Evolutionary conservation across 2,113 vertebrate genomes (phyloP), one percentile per base, ranked within the genome.

Genomic region (Choloepus hoffmanni): DNA sequence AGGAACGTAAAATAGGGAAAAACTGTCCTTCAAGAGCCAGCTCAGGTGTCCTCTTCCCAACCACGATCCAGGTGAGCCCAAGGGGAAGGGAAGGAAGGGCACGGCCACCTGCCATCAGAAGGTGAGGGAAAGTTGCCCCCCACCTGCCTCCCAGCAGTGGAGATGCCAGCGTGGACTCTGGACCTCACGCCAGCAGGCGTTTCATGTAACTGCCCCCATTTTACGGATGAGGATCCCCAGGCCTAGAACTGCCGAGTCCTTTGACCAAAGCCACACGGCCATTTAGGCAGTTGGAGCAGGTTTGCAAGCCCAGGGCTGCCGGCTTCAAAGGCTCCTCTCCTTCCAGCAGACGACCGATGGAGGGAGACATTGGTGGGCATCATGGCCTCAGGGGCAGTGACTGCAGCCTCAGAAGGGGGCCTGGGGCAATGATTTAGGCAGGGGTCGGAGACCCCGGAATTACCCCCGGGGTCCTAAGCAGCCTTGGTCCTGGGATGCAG

Each of bases 61-160:
- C 13, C 13, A 11, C 14, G 33, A 48, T 24, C 33, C 40, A 4
- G 6, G 50, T 0, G 16, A 68, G 68, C 36, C 8, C 50, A 0
- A 36, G 2, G 40, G 60, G 3, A 2, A 0, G 2, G 26, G 55
- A 68, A 73, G n/a, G 72, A 23, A 3, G 0, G 24, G 21, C 3
- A 0, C 18, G 48, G 13, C 5, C 14, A 1, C 1, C 13, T 16
- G 5, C 10, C 58, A n/a, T 53, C n/a, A 3, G 85, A 23, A n/a
- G 48, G 30, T 5, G 5, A 40, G 30, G 53, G 10, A 23, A 10
- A 92, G 90, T 2, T 1, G 6, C 5, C 3, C 1, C n/a, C 74
- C 18, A 28, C n/a, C 9, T 0, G 63, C 53, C 70, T 28, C 53
- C 23, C 55, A 4, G 63, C 9, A 13, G 8, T 14, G n/a, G n/a